Conservation (phyloP, 2,113 vertebrate species). For the Emydocephalus ijimae region DNA sequence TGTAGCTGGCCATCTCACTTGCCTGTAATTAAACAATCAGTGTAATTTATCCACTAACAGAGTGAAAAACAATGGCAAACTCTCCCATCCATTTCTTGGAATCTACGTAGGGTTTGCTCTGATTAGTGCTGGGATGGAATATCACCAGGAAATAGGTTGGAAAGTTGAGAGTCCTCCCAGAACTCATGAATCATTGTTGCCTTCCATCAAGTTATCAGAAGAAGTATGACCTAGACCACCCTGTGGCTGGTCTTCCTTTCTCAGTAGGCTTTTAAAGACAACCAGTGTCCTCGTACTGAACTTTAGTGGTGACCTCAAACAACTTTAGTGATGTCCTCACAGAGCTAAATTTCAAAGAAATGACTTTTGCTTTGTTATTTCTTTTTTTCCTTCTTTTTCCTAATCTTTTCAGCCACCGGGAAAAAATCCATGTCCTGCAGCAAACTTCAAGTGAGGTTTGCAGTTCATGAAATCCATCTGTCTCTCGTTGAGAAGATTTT, state of each 20-base stretch:
- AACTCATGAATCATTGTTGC: not conserved
- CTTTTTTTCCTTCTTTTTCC: not conserved
- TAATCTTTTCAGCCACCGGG: constrained; percentile 38
- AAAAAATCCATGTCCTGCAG: constrained; percentile 27
- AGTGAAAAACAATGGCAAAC: not conserved
- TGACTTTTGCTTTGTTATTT: constrained; percentile 19
- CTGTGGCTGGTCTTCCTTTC: not conserved
- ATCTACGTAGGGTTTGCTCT: not conserved
- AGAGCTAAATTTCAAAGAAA: constrained; percentile 7
- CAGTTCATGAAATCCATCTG: constrained; percentile 31
- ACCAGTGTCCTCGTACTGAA: not conserved
- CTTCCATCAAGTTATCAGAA: not conserved
- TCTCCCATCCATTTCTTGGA: not conserved
- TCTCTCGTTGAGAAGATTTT: constrained; percentile 37
- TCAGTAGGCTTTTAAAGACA: not conserved
- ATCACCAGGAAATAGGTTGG: not conserved
- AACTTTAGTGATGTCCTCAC: not conserved
- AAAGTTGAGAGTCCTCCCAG: not conserved
- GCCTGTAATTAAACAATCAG: not conserved
- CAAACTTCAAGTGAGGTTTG: constrained; percentile 42
- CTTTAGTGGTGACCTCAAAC: not conserved
- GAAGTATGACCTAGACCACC: not conserved
- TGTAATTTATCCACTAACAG: not conserved
- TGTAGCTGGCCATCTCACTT: not conserved
- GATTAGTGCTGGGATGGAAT: not conserved